Base-by-base conservation (phyloP, 2,113 vertebrate species). In the Triplophysa tibetana region DNA sequence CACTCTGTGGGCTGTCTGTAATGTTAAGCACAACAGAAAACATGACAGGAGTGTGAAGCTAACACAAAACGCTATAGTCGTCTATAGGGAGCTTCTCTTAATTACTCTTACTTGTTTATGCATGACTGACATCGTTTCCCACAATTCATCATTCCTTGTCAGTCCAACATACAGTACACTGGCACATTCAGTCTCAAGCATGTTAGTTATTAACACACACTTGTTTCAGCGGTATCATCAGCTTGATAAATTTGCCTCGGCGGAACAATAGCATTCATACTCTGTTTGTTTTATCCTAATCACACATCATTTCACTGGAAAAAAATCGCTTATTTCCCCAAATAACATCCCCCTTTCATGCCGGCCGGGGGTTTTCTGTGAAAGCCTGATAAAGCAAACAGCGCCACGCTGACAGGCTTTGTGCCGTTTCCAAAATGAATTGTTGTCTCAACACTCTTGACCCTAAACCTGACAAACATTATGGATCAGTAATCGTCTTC, bases 161-260 rank as follows among this genome's bases (percentile, higher is more conserved):
- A 83, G 79, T 16, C 23, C 65, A 8, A 73, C 84, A 79, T 87
- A 83, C 54, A 62, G 16, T 58, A 60, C 81, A 87, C 72, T 83
- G 38, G 69, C 83, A 88, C 85, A 88, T 80, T 64, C 77, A 80
- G 83, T 88, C 88, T 90, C 88, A 87, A 84, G 89, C 79, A 83
- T 79, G 24, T 70, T 17, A 75, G 85, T 89, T 86, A 91, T 90
- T 91, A 90, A 91, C 90, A 89, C 81, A 84, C 85, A 82, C 78
- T 74, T 83, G 64, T 86, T 90, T 90, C 84, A 87, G 89, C 5
- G 17, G 61, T 86, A 88, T 88, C 88, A 89, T 89, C 81, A 86
- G 86, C 90, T 88, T 91, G 90, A 93, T 93, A 90, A 92, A 92
- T 92, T 90, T 56, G 85, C 91, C 87, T 90, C 89, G 85, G 86